Evolutionary conservation across 1,140 invertebrate genomes (phyloP).

Genomic region (Nymphalis io): DNA sequence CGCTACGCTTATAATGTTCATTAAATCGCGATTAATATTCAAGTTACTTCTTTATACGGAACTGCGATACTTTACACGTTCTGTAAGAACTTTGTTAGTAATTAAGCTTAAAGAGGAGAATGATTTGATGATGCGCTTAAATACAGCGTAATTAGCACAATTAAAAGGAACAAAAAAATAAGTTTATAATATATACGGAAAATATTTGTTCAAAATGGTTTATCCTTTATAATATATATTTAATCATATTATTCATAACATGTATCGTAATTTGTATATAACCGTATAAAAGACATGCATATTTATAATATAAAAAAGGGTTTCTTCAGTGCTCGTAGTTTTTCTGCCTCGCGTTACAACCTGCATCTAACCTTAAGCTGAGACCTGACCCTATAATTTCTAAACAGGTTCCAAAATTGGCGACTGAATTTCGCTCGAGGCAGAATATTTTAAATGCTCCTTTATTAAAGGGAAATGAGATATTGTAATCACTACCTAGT

Average conservation of each 20-base stretch:
- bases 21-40: neutral
- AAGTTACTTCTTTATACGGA: conserved; percentile 11
- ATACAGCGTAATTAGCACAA: conserved; percentile 27
- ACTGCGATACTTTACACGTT: neutral
- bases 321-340: conserved; percentile 15
- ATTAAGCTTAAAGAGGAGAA: conserved; percentile 30
- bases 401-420: conserved; percentile 79
- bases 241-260: too few relatives aligned
- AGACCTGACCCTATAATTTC: conserved; percentile 76
- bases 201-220: too few relatives aligned
- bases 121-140: conserved; percentile 32
- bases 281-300: neutral
- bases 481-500: conserved; percentile 72
- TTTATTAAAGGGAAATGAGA: conserved; percentile 76
- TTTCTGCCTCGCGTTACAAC: conserved; percentile 30
- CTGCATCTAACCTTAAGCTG: conserved; percentile 53
- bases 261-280: too few relatives aligned
- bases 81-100: conserved; percentile 14
- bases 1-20: neutral
- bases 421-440: conserved; percentile 68
- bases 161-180: conserved; percentile 19
- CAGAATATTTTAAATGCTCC: conserved; percentile 72
- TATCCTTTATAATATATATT: too few relatives aligned
- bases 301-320: conserved; percentile 4
- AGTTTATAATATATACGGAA: too few relatives aligned